Conservation (phyloP, 2,888 invertebrate genomes). For the Ceratothoa steindachneri region DNA sequence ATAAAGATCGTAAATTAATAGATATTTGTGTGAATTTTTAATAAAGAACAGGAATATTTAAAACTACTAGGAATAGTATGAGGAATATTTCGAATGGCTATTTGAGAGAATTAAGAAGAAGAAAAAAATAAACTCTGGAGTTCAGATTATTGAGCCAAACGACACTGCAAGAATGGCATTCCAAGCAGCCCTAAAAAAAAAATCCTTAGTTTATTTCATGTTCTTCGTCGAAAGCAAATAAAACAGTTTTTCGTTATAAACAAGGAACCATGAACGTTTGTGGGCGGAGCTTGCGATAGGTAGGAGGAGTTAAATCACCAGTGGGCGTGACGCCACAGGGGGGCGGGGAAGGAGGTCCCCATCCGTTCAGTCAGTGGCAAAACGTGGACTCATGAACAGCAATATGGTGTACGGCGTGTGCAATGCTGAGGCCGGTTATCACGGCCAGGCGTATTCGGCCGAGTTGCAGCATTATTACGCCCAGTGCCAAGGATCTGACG, state of each 20-base stretch:
- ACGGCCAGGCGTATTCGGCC: conserved; percentile 44
- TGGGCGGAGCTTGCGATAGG: conserved; percentile 11
- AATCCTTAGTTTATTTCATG: background rate
- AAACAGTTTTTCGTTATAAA: background rate
- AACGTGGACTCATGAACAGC: conserved; percentile 47
- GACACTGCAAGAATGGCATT: too few species aligned
- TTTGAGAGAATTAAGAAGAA: too few species aligned
- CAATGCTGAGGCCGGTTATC: conserved; percentile 46
- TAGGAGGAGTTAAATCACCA: conserved; percentile 14
- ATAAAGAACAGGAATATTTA: too few species aligned
- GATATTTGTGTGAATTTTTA: too few species aligned
- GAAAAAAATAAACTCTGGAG: too few species aligned
- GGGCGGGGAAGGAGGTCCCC: conserved; percentile 16
- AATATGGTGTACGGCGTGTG: conserved; percentile 48
- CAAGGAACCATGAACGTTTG: conserved; percentile 7
- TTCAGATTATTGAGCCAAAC: too few species aligned
- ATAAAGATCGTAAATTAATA: too few species aligned
- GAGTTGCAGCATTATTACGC: conserved; percentile 46
- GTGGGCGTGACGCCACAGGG: conserved; percentile 14
- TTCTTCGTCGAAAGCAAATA: conserved; percentile 2
- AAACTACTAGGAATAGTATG: too few species aligned
- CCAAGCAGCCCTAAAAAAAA: too few species aligned
- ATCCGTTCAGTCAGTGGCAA: conserved; percentile 35
- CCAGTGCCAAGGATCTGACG: conserved; percentile 38
- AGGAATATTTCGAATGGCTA: too few species aligned